Evolutionary conservation across 2,888 invertebrate genomes (phyloP).

Genomic region (Synergus laeviventris): DNA sequence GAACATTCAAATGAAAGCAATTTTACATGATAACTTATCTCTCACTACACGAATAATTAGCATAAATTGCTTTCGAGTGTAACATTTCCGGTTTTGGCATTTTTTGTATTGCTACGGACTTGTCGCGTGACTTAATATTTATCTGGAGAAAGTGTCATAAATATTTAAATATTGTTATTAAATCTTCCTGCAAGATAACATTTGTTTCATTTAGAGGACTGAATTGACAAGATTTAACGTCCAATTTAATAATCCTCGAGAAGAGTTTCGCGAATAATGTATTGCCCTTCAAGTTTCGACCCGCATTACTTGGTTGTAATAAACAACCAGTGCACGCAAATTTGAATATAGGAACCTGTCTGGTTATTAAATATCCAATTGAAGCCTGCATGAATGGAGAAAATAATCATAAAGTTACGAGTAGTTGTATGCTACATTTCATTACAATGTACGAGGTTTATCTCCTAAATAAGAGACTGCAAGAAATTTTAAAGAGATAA

Average conservation of each 20-base stretch:
- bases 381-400: constrained; percentile 5
- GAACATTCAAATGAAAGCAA: constrained; percentile 24
- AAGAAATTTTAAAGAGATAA: neutral
- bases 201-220: constrained; percentile 7
- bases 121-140: constrained; percentile 35
- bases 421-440: neutral
- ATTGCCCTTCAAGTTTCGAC: constrained; percentile 17
- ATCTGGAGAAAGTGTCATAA: constrained; percentile 14
- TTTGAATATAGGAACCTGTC: constrained; percentile 18
- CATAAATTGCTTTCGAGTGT: constrained; percentile 33
- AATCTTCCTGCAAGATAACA: constrained; percentile 22
- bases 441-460: neutral
- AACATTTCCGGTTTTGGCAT: constrained; percentile 28
- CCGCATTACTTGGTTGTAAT: constrained; percentile 30
- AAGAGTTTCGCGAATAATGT: constrained; percentile 14
- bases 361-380: constrained; percentile 25
- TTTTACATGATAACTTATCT: constrained; percentile 39
- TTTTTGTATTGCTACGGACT: constrained; percentile 16
- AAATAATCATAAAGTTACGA: neutral
- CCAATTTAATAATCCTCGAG: constrained; percentile 32
- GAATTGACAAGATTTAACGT: constrained; percentile 31
- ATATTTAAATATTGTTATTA: constrained; percentile 33
- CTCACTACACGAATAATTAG: constrained; percentile 34
- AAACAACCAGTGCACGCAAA: constrained; percentile 37
- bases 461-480: neutral